Percentiles rank a stretch among this genome's conserved stretches.
phyloP scores from a whole-genome alignment of 2,113 vertebrate genomes.

The Ardeotis arabs region DNA sequence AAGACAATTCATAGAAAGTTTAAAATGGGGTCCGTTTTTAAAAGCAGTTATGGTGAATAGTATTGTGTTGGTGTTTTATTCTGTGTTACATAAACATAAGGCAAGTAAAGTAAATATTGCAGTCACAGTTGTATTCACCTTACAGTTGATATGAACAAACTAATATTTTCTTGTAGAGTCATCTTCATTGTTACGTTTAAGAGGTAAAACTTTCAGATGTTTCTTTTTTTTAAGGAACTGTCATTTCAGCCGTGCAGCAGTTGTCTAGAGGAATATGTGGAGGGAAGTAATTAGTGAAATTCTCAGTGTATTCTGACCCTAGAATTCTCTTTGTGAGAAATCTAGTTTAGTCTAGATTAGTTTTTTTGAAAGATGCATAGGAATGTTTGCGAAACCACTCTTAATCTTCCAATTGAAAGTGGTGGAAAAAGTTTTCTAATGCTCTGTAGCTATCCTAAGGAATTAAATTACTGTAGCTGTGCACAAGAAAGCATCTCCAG shows the following conservation, averaged over 20 bases:
- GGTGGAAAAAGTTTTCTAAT: neutral
- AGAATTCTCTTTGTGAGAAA: neutral
- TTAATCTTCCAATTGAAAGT: neutral
- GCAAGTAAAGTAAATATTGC: neutral
- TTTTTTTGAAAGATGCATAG: neutral
- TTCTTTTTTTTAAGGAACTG: neutral
- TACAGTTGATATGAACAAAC: neutral
- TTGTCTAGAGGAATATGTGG: neutral
- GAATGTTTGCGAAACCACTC: neutral
- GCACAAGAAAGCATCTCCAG: neutral
- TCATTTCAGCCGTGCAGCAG: neutral
- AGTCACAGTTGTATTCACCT: neutral
- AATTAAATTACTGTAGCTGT: neutral
- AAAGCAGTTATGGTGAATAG: neutral
- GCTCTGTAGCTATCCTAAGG: neutral
- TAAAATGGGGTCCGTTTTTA: neutral
- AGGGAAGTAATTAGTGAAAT: neutral
- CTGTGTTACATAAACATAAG: neutral
- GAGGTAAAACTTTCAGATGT: neutral
- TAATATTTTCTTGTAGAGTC: neutral
- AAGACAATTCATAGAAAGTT: neutral
- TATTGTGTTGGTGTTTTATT: neutral
- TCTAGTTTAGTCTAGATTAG: neutral
- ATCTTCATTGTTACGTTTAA: neutral
- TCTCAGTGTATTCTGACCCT: neutral